Conservation (phyloP, 2,113 vertebrate species). For the Lophura nycthemera region DNA sequence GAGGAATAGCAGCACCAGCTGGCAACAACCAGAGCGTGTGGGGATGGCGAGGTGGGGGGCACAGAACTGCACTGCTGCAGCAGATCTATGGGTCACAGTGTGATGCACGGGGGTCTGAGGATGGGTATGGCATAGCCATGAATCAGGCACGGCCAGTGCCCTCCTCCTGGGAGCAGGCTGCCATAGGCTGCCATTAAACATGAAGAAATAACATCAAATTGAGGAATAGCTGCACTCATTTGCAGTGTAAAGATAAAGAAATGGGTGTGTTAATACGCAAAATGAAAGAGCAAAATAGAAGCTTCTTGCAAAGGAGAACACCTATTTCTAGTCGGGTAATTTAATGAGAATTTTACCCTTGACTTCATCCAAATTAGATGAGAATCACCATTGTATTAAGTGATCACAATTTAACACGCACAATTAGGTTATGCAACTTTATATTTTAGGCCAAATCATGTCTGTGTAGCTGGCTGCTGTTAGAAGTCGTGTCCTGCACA, state of each 20-base stretch:
- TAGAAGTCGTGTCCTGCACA: not conserved
- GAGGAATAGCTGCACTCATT: not conserved
- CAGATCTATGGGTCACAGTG: not conserved
- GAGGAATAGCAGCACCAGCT: not conserved
- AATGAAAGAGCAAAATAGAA: not conserved
- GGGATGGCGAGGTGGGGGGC: not conserved
- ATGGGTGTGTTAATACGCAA: not conserved
- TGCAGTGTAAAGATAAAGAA: not conserved
- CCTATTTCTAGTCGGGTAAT: not conserved
- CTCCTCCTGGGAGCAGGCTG: not conserved
- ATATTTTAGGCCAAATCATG: not conserved
- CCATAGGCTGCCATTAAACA: not conserved
- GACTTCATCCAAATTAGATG: not conserved
- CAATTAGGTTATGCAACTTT: not conserved
- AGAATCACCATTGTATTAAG: not conserved
- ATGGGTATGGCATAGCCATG: not conserved
- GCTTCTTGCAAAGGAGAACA: not conserved
- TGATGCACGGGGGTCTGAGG: not conserved
- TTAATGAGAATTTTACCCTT: not conserved
- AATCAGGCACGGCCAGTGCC: not conserved
- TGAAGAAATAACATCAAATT: not conserved
- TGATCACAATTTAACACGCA: not conserved
- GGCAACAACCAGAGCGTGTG: not conserved
- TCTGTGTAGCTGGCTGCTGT: not conserved
- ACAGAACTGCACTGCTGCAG: not conserved